Base-by-base conservation (phyloP, 2,113 vertebrate genomes). In the Lepus timidus region DNA sequence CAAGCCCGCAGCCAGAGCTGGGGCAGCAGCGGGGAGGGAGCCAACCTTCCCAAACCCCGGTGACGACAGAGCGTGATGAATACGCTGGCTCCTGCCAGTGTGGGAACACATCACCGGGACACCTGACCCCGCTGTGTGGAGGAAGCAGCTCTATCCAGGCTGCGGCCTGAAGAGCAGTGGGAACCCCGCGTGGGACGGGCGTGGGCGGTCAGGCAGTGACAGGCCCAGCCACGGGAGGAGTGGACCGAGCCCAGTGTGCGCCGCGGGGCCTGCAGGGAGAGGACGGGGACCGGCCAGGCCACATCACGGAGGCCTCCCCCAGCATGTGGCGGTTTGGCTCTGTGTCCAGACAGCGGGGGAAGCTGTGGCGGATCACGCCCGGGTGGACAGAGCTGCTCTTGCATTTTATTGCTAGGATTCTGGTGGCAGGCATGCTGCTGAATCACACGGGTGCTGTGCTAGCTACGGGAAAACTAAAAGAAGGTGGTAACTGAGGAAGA, bases 151-250 rank as follows among this genome's bases (percentile, higher is more conserved):
- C 1, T 1, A 10, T 14, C 13, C 27, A 27, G 36, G 29, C 0
- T 36, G 31, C 39, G 82, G 36, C 75, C 27, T 9, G 58, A 61
- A 51, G 58, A 51, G 17, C 22, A 33, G 62, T 14, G 20, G 75
- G 22, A n/a, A n/a, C 9, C 8, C 11, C 3, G 29, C 62, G 8
- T 0, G 0, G 3, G 51, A 49, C 64, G 19, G 62, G 31, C 4
- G 10, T 4, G 0, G 36, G 39, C 58, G 39, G 13, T 8, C 67
- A 11, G 49, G 44, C n/a, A 23, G 17, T 2, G 27, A 52, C 23
- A 55, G 29, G 73, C 61, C 78, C 39, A 44, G 44, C 44, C 44
- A 13, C 31, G 7, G 49, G 23, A 27, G 1, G 5, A 22, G 31
- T 65, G n/a, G 27, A 4, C 4, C 0, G 76, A 44, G 23, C 4